Evolutionary conservation across 2,113 vertebrate genomes (phyloP), one percentile per base, ranked within the genome.

Genomic region (Struthidea cinerea): DNA sequence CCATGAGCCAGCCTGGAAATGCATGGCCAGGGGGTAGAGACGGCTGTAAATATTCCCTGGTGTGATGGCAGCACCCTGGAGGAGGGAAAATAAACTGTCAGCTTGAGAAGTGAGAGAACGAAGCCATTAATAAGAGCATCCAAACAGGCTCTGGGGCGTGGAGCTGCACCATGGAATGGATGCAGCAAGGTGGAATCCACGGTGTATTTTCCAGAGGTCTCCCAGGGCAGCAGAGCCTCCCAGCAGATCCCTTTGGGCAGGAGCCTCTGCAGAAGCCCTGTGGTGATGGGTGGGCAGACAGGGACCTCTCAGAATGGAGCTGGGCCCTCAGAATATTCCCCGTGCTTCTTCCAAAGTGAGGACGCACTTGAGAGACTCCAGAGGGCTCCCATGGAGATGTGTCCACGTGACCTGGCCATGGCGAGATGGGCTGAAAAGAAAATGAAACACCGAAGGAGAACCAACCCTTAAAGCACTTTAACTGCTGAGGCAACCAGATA

Each of bases 61-160:
- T 52, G 56, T 2, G 7, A 84, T 81, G 84, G 84, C 84, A 96
- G 83, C 79, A 90, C 67, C 68, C 55, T 71, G 89, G 78, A 84
- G 94, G 60, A 91, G 73, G 56, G 65, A 94, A 95, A 89, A 93
- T 84, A 71, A 96, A 78, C 82, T 93, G 89, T 94, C 83, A 92
- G 56, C n/a, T 56, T 41, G 64, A 84, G 86, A 87, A 93, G 52
- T 16, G 76, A 71, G 60, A 89, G 86, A 77, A 92, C 93, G 94
- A 93, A 96, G 64, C 47, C 56, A 10, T 93, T 73, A 93, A 80
- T 89, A 86, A 96, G 41, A 56, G 80, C 79, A 68, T 78, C 91
- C 68, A 15, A 92, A 49, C 16, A 70, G 52, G 22, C 35, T 59
- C 39, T 53, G 63, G 52, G 75, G 39, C 0, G 0, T 69, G 74